Base-by-base conservation (phyloP, 2,797 vertebrate genomes). In the Synaphobranchus kaupii region DNA sequence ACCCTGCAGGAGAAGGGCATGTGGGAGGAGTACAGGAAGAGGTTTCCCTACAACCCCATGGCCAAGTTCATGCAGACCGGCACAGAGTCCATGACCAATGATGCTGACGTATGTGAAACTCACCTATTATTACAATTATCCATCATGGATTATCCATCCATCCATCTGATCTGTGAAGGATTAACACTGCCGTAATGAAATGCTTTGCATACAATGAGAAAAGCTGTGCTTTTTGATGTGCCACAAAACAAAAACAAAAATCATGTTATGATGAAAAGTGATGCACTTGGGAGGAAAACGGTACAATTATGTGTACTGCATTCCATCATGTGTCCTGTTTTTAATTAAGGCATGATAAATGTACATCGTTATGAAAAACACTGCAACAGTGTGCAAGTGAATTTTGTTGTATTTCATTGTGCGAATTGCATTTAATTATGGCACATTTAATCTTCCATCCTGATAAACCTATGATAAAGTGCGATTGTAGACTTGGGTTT, bases 91-190 rank as follows among this genome's bases (percentile, higher is more conserved):
- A 95, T 97, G 95, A 91, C 93, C 89, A 97, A 96, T 54, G 92
- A 94, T 89, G 92, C 96, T 0, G 96, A 97, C 0, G 96, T 97
- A 91, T 96, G 96, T 92, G 34, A 86, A 89, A 68, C 85, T 12
- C 10, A 83, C 39, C 56, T 12, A 44, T 50, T 47, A 17, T 13
- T 34, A n/a, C 48, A 28, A 4, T 85, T 8, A 44, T 20, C 56
- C 48, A n/a, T n/a, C 25, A 52, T n/a, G n/a, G n/a, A n/a, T n/a
- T n/a, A n/a, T n/a, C n/a, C n/a, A n/a, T n/a, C n/a, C n/a, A n/a
- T n/a, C n/a, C 25, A 56, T 56, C 54, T 1, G 2, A 56, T 15
- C 54, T 13, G 13, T 52, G 63, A 85, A 73, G 28, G 2, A 85
- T 17, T 44, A 20, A 54, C 6, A 12, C 12, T 34, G 31, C 25